Evolutionary conservation across 2,113 vertebrate species (phyloP).

Genomic region (Urocynchramus pylzowi): DNA sequence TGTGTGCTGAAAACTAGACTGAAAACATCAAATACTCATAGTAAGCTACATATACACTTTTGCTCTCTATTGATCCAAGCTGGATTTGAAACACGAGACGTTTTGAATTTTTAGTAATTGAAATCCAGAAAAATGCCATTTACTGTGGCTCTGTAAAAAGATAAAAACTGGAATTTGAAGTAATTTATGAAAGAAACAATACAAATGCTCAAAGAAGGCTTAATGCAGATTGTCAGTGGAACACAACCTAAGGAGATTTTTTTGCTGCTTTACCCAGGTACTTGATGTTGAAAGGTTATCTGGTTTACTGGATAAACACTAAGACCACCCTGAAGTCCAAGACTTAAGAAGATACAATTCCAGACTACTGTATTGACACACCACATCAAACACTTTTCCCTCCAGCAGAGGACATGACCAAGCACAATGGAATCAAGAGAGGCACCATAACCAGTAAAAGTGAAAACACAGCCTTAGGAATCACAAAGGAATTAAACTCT

Average conservation of each 20-base stretch:
- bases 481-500: not conserved
- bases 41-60: not conserved
- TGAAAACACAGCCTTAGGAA: not conserved
- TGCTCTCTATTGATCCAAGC: not conserved
- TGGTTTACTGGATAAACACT: not conserved
- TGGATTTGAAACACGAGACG: not conserved
- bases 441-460: not conserved
- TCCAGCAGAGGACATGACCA: not conserved
- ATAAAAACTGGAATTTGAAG: not conserved
- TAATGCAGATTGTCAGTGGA: not conserved
- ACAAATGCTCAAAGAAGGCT: not conserved
- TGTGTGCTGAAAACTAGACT: not conserved
- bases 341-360: not conserved
- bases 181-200: not conserved
- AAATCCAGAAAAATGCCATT: not conserved
- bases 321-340: not conserved
- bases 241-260: not conserved
- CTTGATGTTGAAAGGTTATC: not conserved
- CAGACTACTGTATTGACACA: not conserved
- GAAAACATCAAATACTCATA: not conserved
- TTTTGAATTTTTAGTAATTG: not conserved
- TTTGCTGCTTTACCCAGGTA: not conserved
- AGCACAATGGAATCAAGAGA: not conserved
- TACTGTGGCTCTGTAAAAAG: not conserved
- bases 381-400: not conserved